phyloP scores from a whole-genome alignment of 2,888 invertebrate species.

The Conus canariensis region DNA sequence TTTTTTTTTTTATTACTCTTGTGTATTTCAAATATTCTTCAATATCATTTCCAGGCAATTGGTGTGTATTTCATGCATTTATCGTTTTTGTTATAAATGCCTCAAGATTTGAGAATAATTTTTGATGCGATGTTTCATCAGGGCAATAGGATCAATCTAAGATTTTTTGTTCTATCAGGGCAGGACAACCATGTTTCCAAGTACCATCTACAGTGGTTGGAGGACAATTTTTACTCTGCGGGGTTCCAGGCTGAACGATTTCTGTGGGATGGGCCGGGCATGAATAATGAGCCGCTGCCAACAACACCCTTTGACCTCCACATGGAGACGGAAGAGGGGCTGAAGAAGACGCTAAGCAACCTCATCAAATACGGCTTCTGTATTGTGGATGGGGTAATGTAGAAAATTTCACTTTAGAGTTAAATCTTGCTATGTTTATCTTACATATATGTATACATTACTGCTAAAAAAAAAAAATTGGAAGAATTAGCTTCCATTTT shows the following conservation, averaged over 20 bases:
- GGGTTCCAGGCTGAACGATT: constrained; percentile 15
- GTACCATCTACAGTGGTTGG: constrained; percentile 61
- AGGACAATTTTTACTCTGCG: constrained; percentile 48
- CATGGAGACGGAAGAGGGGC: constrained; percentile 55
- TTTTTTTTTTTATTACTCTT: too few species aligned
- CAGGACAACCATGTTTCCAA: constrained; percentile 65
- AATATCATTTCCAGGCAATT: too few species aligned
- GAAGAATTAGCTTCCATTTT: too few species aligned
- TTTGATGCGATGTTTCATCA: too few species aligned
- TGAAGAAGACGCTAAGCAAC: constrained; percentile 55
- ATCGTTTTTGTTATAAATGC: too few species aligned
- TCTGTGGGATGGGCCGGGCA: constrained; percentile 55
- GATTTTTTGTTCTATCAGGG: constrained; percentile 51
- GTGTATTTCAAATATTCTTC: too few species aligned
- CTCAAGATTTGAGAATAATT: too few species aligned
- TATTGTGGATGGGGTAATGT: constrained; percentile 55
- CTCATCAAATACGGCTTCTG: constrained; percentile 64
- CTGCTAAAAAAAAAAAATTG: too few species aligned
- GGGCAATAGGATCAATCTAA: too few species aligned
- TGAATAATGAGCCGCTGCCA: constrained; percentile 46
- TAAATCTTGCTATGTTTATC: too few species aligned
- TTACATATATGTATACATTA: too few species aligned
- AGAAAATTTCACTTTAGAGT: neutral
- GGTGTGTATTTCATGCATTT: too few species aligned
- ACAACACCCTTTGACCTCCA: constrained; percentile 54